Evolutionary conservation across 1,140 invertebrate genomes (phyloP).

Genomic region (Ectropis grisescens): DNA sequence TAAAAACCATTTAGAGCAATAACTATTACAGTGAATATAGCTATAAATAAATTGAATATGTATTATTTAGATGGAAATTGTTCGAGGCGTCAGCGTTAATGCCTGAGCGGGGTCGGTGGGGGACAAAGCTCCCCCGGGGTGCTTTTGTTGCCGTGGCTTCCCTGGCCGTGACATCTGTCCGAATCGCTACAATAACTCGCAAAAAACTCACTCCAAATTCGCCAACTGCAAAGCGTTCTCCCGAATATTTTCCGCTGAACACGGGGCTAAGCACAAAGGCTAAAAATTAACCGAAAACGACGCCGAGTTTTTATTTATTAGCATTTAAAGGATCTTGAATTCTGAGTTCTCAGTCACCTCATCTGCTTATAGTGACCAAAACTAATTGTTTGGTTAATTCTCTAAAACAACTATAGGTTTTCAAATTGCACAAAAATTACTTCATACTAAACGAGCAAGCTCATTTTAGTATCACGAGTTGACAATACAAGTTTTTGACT

Average conservation of each 20-base stretch:
- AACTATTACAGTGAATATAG: slow-evolving; percentile 43
- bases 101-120: slow-evolving; percentile 36
- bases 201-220: slow-evolving; percentile 57
- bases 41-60: slow-evolving; percentile 57
- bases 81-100: slow-evolving; percentile 60
- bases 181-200: slow-evolving; percentile 58
- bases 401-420: too few species aligned
- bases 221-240: slow-evolving; percentile 35
- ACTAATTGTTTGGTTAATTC: too few species aligned
- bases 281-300: too few species aligned
- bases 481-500: too few species aligned
- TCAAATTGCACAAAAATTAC: too few species aligned
- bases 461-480: too few species aligned
- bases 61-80: slow-evolving; percentile 54
- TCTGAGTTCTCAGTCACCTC: too few species aligned
- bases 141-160: slow-evolving; percentile 49
- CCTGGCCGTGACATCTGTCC: slow-evolving; percentile 64
- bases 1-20: slow-evolving; percentile 65
- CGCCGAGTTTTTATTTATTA: too few species aligned
- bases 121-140: slow-evolving; percentile 54
- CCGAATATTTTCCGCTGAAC: slow-evolving; percentile 41
- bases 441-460: too few species aligned
- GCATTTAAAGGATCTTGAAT: too few species aligned
- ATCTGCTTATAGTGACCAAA: too few species aligned
- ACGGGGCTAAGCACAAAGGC: too few species aligned